Percentiles rank a stretch among this genome's conserved stretches.
These are phyloP conservation scores for Deroplatys truncata DNA, from an alignment of 2,888 invertebrate genomes.

Conservation along the genomic window DNA sequence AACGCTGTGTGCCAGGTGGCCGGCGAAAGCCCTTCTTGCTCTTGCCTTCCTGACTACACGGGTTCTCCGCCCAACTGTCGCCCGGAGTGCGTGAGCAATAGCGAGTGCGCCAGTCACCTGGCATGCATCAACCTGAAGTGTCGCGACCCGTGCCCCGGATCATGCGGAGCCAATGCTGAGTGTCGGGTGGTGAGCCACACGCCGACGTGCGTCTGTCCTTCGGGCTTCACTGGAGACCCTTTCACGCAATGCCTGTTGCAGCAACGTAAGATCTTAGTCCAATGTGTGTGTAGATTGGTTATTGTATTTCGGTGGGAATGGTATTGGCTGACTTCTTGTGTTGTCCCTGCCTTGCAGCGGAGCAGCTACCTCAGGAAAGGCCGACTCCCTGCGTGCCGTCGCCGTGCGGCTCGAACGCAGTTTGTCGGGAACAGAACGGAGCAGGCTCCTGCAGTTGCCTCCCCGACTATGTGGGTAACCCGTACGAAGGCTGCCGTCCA, in stretches of 20 bases:
- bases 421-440: slow-evolving; percentile 37
- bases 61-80: slow-evolving; percentile 75
- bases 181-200: slow-evolving; percentile 74
- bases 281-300: neutral
- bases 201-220: slow-evolving; percentile 63
- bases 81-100: slow-evolving; percentile 66
- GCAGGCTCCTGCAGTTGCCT: slow-evolving; percentile 61
- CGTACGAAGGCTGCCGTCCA: slow-evolving; percentile 66
- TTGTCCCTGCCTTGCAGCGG: slow-evolving; percentile 43
- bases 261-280: slow-evolving; percentile 36
- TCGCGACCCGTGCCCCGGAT: slow-evolving; percentile 58
- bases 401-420: slow-evolving; percentile 37
- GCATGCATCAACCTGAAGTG: slow-evolving; percentile 62
- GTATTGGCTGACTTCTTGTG: slow-evolving; percentile 39
- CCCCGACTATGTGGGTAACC: slow-evolving; percentile 42
- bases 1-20: slow-evolving; percentile 62
- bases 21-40: slow-evolving; percentile 69
- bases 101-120: slow-evolving; percentile 63
- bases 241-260: slow-evolving; percentile 57
- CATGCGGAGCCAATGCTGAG: slow-evolving; percentile 68
- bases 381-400: slow-evolving; percentile 31
- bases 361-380: slow-evolving; percentile 24
- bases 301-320: slow-evolving; percentile 34
- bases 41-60: slow-evolving; percentile 61
- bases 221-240: slow-evolving; percentile 71